Conservation (phyloP, 2,113 vertebrate genomes). For the Pandion haliaetus region DNA sequence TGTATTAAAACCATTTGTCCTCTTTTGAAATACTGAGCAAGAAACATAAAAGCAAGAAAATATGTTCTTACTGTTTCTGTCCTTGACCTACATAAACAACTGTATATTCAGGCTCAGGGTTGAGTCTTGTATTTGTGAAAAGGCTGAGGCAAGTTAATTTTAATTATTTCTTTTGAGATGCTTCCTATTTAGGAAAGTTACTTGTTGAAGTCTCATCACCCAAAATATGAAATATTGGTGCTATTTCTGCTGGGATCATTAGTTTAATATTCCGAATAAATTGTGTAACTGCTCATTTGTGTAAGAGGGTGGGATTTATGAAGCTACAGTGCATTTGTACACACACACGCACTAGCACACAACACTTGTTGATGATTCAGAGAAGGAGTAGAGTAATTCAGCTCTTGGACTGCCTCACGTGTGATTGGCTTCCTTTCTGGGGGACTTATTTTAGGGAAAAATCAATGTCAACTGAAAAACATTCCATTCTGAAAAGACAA, state of each 20-base stretch:
- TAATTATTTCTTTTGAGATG: background rate
- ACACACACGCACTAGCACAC: constrained; percentile 57
- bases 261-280: background rate
- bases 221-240: background rate
- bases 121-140: background rate
- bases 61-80: background rate
- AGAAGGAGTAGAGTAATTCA: constrained; percentile 74
- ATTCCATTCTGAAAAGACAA: constrained; percentile 75
- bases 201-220: background rate
- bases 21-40: background rate
- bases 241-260: background rate
- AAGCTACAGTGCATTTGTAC: constrained; percentile 62
- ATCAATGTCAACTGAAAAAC: constrained; percentile 69
- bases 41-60: background rate
- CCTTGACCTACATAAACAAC: constrained; percentile 9
- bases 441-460: constrained; percentile 74
- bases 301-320: background rate
- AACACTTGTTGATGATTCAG: constrained; percentile 73
- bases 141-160: background rate
- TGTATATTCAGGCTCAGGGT: background rate
- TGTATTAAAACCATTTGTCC: background rate
- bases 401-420: constrained; percentile 70
- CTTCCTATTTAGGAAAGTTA: background rate
- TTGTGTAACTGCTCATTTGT: background rate
- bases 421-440: constrained; percentile 72